Conservation (phyloP, 2,888 invertebrate genomes). For the Muschampia plurimacula region DNA sequence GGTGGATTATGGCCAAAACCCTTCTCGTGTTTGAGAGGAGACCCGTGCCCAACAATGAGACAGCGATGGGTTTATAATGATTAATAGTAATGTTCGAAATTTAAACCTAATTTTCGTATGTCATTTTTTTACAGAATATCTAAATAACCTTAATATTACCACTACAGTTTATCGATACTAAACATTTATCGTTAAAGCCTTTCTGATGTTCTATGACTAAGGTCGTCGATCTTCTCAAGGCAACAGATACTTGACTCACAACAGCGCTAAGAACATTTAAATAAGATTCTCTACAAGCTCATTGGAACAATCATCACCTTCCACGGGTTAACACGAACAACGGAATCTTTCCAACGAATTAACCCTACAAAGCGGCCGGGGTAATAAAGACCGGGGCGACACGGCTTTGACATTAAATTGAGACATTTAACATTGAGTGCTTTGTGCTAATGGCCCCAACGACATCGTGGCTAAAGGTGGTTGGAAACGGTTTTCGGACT, state of each 20-base stretch:
- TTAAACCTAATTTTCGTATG: too few species aligned
- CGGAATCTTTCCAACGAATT: slow-evolving; percentile 76
- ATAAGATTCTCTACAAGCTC: slow-evolving; percentile 15
- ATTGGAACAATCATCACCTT: slow-evolving; percentile 21
- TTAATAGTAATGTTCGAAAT: too few species aligned
- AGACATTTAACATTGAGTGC: slow-evolving; percentile 74
- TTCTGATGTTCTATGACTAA: too few species aligned
- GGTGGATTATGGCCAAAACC: too few species aligned
- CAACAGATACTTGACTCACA: neutral
- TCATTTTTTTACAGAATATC: too few species aligned
- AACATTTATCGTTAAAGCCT: too few species aligned
- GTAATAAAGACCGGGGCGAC: slow-evolving; percentile 65
- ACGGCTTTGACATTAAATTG: slow-evolving; percentile 72
- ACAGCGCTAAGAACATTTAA: neutral
- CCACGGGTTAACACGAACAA: slow-evolving; percentile 53
- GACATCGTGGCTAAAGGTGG: slow-evolving; percentile 44
- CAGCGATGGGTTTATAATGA: too few species aligned
- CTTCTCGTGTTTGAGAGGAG: too few species aligned
- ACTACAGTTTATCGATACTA: too few species aligned
- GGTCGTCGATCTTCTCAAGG: too few species aligned
- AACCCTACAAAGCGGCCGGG: slow-evolving; percentile 72
- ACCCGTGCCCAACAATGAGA: too few species aligned
- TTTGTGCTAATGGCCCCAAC: slow-evolving; percentile 61
- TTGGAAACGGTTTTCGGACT: slow-evolving; percentile 14
- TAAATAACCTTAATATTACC: too few species aligned